Evolutionary conservation across 2,888 invertebrate species (phyloP), one percentile per base, ranked within the genome.

Genomic region (Melieria picta): DNA sequence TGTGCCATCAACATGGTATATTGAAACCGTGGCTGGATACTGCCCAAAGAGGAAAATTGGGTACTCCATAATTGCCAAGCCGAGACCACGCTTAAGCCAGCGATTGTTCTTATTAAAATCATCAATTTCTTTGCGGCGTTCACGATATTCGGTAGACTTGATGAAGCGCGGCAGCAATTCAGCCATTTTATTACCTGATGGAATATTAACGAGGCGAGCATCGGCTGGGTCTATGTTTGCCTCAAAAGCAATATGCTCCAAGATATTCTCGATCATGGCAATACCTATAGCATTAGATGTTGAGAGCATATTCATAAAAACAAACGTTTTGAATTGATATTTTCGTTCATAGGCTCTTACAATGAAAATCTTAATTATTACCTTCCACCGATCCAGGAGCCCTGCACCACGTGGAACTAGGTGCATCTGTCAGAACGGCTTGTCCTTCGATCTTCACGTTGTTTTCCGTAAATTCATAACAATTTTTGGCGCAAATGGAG

Each of bases 1-100:
- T 1, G 91, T 89, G 0, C 91, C 93, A 82, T 93, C 93, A 0
- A 89, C 88, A 42, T 91, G 91, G 81, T 90, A 93, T 71, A 95
- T 90, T 0, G 91, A 87, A 11, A 94, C 87, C 42, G 90, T 86
- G 0, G 90, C 89, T 68, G 89, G 88, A 72, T 86, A 91, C 62
- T 89, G 89, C 0, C 89, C 87, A 42, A 85, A 80, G 16, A 88
- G 81, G 1, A 81, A 70, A 1, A 91, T 84, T 0, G 89, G 89
- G 88, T 91, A 95, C 75, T 89, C 90, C 89, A 93, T 90, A 4
- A 93, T 89, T 5, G 91, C 88, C 6, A 93, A 80, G 30, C 91
- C 87, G 0, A 93, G 85, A 0, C 93, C 95, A 89, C 86, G 79
- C 91, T 92, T 45, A 80, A 82, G 45, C 94, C 95, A 95, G 11